These are phyloP conservation scores for Catharus ustulatus DNA, from an alignment of 2,797 vertebrate genomes.

Conservation along the genomic window DNA sequence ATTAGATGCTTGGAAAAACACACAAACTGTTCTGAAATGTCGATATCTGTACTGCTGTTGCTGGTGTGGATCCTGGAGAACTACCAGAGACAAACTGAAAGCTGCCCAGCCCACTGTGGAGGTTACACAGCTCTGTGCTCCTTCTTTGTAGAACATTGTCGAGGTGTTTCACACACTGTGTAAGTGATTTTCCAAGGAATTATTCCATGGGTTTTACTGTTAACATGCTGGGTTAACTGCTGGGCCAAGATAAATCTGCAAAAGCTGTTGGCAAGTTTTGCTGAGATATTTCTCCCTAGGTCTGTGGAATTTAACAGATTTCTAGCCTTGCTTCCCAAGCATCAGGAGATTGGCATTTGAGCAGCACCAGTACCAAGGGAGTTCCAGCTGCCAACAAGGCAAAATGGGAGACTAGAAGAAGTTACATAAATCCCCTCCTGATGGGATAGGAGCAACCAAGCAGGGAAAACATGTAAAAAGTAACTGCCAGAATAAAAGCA, in stretches of 20 bases:
- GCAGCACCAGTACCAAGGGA: neutral
- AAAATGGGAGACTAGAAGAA: neutral
- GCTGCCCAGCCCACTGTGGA: neutral
- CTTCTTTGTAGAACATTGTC: slow-evolving; percentile 11
- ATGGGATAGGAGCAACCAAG: neutral
- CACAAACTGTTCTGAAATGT: neutral
- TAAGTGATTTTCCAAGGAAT: slow-evolving; percentile 70
- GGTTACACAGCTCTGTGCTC: neutral
- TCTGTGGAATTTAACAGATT: slow-evolving; percentile 49
- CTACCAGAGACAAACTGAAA: slow-evolving; percentile 9
- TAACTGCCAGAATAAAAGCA: neutral
- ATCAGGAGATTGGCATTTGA: slow-evolving; percentile 36
- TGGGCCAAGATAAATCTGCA: slow-evolving; percentile 63
- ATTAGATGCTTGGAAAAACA: slow-evolving; percentile 48
- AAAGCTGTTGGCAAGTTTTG: slow-evolving; percentile 48
- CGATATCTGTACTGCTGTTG: neutral
- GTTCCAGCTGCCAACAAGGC: neutral
- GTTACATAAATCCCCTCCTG: neutral
- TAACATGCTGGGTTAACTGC: slow-evolving; percentile 5
- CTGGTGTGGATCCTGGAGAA: neutral
- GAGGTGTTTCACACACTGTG: slow-evolving; percentile 28
- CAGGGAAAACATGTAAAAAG: neutral
- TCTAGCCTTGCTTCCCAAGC: slow-evolving; percentile 32
- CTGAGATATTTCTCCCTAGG: neutral
- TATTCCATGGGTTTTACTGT: slow-evolving; percentile 38